phyloP scores from a whole-genome alignment of 1,140 invertebrate genomes.

The Heliconius nattereri region DNA sequence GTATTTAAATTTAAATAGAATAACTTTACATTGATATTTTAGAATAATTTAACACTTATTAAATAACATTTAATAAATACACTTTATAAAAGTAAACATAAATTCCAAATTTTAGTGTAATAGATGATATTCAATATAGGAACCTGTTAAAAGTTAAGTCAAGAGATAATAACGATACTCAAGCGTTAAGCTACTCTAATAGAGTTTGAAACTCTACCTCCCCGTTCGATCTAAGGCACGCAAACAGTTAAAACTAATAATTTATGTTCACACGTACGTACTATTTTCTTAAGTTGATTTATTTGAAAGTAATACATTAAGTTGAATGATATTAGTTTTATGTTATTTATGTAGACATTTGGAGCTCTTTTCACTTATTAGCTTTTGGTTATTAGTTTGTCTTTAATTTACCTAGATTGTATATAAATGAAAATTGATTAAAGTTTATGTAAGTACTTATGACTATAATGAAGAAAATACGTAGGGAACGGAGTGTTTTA shows the following conservation, averaged over 20 bases:
- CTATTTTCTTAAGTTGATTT: conserved; percentile 45
- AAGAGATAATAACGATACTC: conserved; percentile 11
- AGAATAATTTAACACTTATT: neutral
- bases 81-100: neutral
- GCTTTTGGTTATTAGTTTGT: no score
- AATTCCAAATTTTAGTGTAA: conserved; percentile 6
- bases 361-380: neutral
- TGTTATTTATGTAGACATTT: neutral
- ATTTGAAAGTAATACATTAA: conserved; percentile 49
- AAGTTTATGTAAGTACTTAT: no score
- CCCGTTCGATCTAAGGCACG: conserved; percentile 15
- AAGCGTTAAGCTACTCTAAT: conserved; percentile 14
- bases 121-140: conserved; percentile 5
- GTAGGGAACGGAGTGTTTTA: no score
- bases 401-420: no score
- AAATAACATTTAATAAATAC: neutral
- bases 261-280: conserved; percentile 8
- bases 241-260: conserved; percentile 9
- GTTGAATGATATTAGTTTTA: neutral
- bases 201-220: conserved; percentile 11
- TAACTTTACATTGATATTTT: no score
- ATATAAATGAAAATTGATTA: no score
- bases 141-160: conserved; percentile 12
- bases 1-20: no score
- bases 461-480: no score